Conservation (phyloP, 1,140 invertebrate genomes). For the Mizuhopecten yessoensis region DNA sequence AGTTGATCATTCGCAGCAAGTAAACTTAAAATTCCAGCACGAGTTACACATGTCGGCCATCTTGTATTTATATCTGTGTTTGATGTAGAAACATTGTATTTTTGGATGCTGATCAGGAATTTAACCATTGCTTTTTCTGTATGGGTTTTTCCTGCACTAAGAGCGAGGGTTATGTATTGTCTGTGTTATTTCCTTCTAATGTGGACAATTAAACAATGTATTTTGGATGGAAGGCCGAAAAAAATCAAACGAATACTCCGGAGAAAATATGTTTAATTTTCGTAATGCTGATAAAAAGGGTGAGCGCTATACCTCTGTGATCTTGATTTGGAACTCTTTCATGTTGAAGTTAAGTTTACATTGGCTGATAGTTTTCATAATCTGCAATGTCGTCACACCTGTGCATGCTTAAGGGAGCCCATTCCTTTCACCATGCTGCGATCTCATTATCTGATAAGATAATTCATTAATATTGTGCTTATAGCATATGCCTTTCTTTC, state of each 20-base stretch:
- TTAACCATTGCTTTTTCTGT: not conserved
- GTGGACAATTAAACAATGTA: not conserved
- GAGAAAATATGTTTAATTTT: slow-evolving; percentile 22
- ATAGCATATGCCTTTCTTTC: not conserved
- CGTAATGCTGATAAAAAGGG: not conserved
- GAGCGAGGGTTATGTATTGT: not conserved
- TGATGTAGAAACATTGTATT: not conserved
- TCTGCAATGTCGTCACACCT: slow-evolving; percentile 11
- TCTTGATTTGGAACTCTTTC: slow-evolving; percentile 27
- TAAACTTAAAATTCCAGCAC: not conserved
- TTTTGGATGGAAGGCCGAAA: no score
- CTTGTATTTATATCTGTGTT: not conserved
- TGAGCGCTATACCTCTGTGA: not conserved
- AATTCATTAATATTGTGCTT: not conserved
- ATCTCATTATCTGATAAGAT: not conserved
- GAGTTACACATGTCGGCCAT: not conserved
- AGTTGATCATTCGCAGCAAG: not conserved
- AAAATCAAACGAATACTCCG: not conserved
- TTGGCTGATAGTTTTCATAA: not conserved
- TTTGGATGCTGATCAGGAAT: not conserved
- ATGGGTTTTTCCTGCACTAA: not conserved
- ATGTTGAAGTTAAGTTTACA: not conserved
- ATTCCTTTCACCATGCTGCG: not conserved
- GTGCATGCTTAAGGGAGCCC: not conserved
- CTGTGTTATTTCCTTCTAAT: not conserved